Percentiles rank a stretch among this genome's conserved stretches.
These are phyloP conservation scores for Phocoena phocoena DNA, from an alignment of 2,113 vertebrate species.

Conservation along the genomic window DNA sequence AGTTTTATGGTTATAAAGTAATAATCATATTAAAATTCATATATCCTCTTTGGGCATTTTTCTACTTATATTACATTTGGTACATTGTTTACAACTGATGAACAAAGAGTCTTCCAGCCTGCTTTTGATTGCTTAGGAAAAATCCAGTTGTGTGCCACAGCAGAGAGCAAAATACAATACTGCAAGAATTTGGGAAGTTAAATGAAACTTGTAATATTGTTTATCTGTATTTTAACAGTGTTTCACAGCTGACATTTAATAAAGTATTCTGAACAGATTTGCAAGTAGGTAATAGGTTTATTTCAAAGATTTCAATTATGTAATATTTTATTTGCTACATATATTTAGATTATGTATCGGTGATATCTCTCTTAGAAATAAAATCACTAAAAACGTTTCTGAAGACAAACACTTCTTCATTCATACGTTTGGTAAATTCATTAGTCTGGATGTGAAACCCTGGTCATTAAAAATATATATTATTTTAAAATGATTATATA, in stretches of 20 bases:
- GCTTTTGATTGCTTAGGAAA: neutral
- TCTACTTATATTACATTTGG: neutral
- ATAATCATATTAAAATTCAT: neutral
- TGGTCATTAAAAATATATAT: neutral
- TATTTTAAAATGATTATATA: neutral
- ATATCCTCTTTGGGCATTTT: neutral
- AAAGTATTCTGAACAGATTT: conserved; percentile 18
- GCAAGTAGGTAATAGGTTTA: neutral
- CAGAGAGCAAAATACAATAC: neutral
- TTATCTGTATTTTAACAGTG: conserved; percentile 4
- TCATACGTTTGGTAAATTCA: neutral
- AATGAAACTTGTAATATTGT: neutral
- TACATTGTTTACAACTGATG: neutral
- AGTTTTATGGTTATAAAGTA: neutral
- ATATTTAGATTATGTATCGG: neutral
- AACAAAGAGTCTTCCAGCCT: neutral
- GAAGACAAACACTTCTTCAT: neutral
- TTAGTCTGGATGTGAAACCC: neutral
- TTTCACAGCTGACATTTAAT: neutral
- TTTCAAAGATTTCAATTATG: conserved; percentile 19
- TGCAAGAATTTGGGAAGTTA: neutral
- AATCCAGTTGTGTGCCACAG: neutral
- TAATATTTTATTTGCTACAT: neutral
- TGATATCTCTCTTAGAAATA: neutral
- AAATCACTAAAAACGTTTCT: conserved; percentile 10